phyloP scores from a whole-genome alignment of 2,113 vertebrate genomes.

The Gnathonemus echidnorhynchus region DNA sequence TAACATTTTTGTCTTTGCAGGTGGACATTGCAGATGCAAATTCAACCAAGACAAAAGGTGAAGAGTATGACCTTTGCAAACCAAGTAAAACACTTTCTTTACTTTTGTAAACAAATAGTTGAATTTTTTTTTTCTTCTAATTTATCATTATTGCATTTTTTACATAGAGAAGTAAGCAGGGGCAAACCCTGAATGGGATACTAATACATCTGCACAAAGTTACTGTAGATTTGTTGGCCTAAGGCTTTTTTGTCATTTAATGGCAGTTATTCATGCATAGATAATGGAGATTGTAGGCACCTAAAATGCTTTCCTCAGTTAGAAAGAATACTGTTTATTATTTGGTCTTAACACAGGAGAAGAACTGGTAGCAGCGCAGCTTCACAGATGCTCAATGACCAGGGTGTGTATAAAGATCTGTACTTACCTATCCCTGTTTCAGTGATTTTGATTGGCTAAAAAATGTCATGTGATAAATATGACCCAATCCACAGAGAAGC shows the following conservation, averaged over 20 bases:
- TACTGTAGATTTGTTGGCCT: not conserved
- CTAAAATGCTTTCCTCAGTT: not conserved
- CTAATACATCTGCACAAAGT: not conserved
- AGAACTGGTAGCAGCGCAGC: constrained; percentile 56
- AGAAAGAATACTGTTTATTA: not conserved
- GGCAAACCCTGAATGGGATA: not conserved
- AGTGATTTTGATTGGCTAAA: not conserved
- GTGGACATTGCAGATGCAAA: constrained; percentile 82
- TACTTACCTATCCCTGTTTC: not conserved
- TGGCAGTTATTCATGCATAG: not conserved
- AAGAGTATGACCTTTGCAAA: not conserved
- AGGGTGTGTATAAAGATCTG: constrained; percentile 45
- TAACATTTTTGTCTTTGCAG: constrained; percentile 43
- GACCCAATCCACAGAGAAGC: not conserved
- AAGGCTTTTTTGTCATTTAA: not conserved
- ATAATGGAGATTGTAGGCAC: not conserved
- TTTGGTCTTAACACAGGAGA: constrained; percentile 43
- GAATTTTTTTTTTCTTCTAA: too few relatives aligned
- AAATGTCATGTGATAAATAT: not conserved
- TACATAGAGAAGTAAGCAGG: not conserved
- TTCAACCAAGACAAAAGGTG: constrained; percentile 73
- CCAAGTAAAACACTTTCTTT: not conserved
- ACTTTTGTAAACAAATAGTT: not conserved
- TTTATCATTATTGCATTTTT: not conserved
- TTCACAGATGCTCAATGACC: constrained; percentile 56